phyloP scores from a whole-genome alignment of 2,888 invertebrate species.

The Atrina japonica region DNA sequence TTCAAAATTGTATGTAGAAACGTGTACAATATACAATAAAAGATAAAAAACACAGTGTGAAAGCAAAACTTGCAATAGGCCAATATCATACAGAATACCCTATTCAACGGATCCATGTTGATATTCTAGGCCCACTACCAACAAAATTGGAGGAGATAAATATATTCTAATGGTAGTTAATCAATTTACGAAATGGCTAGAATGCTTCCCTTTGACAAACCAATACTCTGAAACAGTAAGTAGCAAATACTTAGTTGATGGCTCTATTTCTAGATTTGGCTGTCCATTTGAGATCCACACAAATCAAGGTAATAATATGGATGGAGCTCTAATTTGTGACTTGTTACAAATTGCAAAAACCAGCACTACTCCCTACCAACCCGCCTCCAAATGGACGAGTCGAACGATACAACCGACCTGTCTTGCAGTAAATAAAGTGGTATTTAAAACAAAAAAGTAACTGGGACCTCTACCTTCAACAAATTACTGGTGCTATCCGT shows the following conservation, averaged over 20 bases:
- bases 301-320: conserved; percentile 40
- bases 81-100: conserved; percentile 25
- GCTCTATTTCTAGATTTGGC: conserved; percentile 37
- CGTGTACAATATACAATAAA: conserved; percentile 14
- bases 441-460: conserved; percentile 19
- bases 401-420: conserved; percentile 33
- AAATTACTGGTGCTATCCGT: conserved; percentile 37
- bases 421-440: conserved; percentile 37
- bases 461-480: conserved; percentile 36
- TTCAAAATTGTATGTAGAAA: conserved; percentile 13
- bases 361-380: no score
- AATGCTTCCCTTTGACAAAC: conserved; percentile 30
- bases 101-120: conserved; percentile 37
- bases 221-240: conserved; percentile 29
- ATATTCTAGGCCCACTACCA: no score
- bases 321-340: conserved; percentile 36
- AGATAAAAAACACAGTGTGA: conserved; percentile 6
- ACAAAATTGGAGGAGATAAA: conserved; percentile 9
- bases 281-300: conserved; percentile 40
- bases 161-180: conserved; percentile 32
- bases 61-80: conserved; percentile 13
- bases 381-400: no score
- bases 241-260: conserved; percentile 27
- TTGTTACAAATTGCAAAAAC: conserved; percentile 38
- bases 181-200: conserved; percentile 40